A percentile compares a stretch with the other conserved stretches of the same genome.
phyloP scores from a whole-genome alignment of 2,113 vertebrate species.

The Marmota flaviventris region DNA sequence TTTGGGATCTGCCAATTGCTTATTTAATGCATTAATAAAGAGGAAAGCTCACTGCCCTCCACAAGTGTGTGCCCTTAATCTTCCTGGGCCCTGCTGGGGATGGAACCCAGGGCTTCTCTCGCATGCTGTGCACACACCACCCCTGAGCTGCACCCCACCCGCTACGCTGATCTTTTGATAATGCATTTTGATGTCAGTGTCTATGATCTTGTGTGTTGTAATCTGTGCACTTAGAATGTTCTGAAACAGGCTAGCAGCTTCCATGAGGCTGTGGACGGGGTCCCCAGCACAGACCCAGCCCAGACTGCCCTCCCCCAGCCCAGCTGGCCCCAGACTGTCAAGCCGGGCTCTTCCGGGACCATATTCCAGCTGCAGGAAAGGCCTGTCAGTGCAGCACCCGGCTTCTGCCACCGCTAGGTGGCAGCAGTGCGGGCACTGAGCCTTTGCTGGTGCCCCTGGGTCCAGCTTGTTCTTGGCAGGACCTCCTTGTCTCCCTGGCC shows the following conservation, averaged over 20 bases:
- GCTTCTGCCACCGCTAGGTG: constrained; percentile 64
- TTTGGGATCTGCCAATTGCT: not conserved
- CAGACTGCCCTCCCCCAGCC: too few relatives aligned
- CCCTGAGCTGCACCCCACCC: not conserved
- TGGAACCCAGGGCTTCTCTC: too few relatives aligned
- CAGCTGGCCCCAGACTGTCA: too few relatives aligned
- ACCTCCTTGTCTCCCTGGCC: not conserved
- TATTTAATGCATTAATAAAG: not conserved
- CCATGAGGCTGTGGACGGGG: not conserved
- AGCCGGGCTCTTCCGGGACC: not conserved
- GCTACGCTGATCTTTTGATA: not conserved
- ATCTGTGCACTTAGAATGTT: rapidly evolving
- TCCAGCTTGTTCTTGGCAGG: not conserved
- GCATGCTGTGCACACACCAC: not conserved
- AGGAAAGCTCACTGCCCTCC: rapidly evolving
- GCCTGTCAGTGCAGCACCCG: not conserved
- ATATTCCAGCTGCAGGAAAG: not conserved
- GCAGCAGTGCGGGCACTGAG: constrained; percentile 49
- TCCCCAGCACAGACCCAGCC: not conserved
- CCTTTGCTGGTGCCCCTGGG: not conserved
- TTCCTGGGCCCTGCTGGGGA: not conserved
- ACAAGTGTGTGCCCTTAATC: not conserved
- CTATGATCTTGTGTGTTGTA: too few relatives aligned
- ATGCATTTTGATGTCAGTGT: not conserved
- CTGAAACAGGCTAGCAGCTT: not conserved